Percentiles rank a stretch among this genome's conserved stretches.
Evolutionary conservation across 2,888 invertebrate species (phyloP).

Genomic region (Lasioglossum pauxillum): DNA sequence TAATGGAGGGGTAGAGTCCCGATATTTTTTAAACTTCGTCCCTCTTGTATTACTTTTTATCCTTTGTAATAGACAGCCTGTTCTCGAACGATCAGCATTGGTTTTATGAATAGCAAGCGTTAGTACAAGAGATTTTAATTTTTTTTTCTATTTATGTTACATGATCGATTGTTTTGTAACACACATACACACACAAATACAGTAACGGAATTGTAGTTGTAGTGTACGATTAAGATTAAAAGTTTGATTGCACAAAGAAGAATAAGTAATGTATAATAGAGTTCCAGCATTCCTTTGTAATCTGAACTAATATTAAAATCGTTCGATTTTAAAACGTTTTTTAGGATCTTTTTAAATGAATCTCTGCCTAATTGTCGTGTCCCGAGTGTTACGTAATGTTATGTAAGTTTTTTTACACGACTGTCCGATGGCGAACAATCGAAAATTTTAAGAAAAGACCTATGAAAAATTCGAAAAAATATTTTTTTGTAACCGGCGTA

Average conservation of each 20-base stretch:
- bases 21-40: slow-evolving; percentile 2
- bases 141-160: neutral
- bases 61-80: neutral
- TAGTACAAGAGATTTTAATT: neutral
- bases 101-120: neutral
- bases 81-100: slow-evolving; percentile 3
- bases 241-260: slow-evolving; percentile 19
- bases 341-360: neutral
- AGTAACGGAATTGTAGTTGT: slow-evolving; percentile 17
- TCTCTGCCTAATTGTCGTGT: neutral
- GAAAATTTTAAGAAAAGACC: slow-evolving; percentile 23
- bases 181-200: slow-evolving; percentile 3
- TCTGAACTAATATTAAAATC: neutral
- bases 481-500: slow-evolving; percentile 48
- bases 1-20: neutral
- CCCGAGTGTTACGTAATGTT: neutral
- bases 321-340: neutral
- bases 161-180: neutral
- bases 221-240: slow-evolving; percentile 13
- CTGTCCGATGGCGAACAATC: slow-evolving; percentile 9
- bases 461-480: slow-evolving; percentile 10
- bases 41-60: neutral
- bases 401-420: neutral
- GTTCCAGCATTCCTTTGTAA: neutral
- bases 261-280: neutral